Evolutionary conservation across 1,140 invertebrate genomes (phyloP).

Genomic region (Lineus longissimus): DNA sequence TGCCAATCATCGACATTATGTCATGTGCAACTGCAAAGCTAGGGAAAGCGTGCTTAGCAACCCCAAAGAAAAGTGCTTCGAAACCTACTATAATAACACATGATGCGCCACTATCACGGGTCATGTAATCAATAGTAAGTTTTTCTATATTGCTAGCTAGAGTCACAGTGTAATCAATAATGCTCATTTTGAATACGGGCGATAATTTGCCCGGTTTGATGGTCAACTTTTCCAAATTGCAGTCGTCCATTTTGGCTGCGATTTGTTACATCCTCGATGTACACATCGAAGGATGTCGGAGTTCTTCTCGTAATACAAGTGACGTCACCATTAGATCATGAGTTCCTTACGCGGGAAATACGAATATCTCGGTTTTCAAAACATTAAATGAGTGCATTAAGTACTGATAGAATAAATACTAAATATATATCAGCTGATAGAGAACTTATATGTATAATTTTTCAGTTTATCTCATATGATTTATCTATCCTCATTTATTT

Average conservation of each 20-base stretch:
- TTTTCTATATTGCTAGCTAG: conserved; percentile 41
- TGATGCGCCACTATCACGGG: conserved; percentile 47
- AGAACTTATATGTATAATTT: no score
- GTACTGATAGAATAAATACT: neutral
- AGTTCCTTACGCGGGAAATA: no score
- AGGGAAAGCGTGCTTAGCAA: neutral
- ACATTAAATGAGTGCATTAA: neutral
- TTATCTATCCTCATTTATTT: no score
- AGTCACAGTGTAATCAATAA: conserved; percentile 41
- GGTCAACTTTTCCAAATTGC: conserved; percentile 44
- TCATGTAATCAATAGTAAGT: conserved; percentile 40
- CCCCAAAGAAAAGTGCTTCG: neutral
- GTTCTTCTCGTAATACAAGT: no score
- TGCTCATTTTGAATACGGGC: conserved; percentile 38
- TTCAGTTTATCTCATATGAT: no score
- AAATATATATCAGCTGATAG: neutral
- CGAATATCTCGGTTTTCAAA: neutral
- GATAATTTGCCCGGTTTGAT: conserved; percentile 48
- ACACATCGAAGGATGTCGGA: no score
- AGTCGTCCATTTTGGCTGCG: conserved; percentile 50
- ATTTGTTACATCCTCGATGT: no score
- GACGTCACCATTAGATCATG: no score
- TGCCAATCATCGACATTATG: no score
- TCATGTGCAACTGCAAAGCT: no score
- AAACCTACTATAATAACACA: conserved; percentile 42